These are phyloP conservation scores for Drosophila neutralis DNA, from an alignment of 2,888 invertebrate species.

Conservation along the genomic window DNA sequence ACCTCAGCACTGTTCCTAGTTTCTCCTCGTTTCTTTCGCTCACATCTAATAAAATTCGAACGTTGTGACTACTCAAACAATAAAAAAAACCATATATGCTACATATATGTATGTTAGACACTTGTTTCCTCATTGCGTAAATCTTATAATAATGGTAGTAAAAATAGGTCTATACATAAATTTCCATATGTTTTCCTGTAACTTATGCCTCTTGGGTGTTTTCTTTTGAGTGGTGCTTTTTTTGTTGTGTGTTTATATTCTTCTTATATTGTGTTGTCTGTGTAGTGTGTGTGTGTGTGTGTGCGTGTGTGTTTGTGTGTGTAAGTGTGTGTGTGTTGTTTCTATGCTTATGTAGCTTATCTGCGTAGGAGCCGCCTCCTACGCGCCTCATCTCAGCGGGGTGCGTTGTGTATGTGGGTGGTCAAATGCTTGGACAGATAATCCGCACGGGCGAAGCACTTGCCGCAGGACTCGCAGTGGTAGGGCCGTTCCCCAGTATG, in stretches of 20 bases:
- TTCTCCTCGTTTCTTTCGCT: constrained; percentile 8
- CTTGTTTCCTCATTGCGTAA: constrained; percentile 28
- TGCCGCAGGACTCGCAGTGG: constrained; percentile 96
- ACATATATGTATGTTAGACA: constrained; percentile 25
- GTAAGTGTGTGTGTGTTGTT: constrained; percentile 15
- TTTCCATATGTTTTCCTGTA: constrained; percentile 66
- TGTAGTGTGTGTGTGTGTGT: constrained; percentile 19
- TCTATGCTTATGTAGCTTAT: constrained; percentile 72
- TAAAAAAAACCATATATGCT: constrained; percentile 18
- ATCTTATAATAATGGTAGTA: constrained; percentile 51
- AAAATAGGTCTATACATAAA: constrained; percentile 62
- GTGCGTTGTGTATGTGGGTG: constrained; percentile 93
- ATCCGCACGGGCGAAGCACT: constrained; percentile 95
- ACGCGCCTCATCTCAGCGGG: constrained; percentile 86
- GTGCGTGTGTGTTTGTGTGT: constrained; percentile 27
- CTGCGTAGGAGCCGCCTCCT: constrained; percentile 85
- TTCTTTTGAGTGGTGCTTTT: constrained; percentile 2
- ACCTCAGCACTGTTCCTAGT: constrained; percentile 18
- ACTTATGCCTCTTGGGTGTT: constrained; percentile 60
- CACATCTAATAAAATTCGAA: constrained; percentile 39
- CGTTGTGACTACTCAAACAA: constrained; percentile 11
- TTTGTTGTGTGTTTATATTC: neutral
- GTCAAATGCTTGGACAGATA: constrained; percentile 96
- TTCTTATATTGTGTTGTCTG: constrained; percentile 10
- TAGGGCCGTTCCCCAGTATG: constrained; percentile 96